Conservation (phyloP, 2,797 vertebrate species). For the Acrocephalus scirpaceus region DNA sequence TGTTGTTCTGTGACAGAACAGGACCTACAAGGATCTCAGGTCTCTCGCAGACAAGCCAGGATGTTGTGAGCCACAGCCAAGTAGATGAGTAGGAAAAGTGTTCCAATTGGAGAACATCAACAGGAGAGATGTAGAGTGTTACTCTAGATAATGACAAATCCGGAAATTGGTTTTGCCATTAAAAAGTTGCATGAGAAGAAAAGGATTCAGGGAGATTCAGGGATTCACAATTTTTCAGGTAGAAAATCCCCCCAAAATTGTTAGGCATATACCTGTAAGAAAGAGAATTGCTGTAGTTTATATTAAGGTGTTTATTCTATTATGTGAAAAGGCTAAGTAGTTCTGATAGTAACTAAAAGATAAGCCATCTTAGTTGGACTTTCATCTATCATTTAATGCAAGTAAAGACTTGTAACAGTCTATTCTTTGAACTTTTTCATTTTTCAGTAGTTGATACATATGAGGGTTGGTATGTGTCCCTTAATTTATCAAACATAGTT, state of each 20-base stretch:
- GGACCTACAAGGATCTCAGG: background rate
- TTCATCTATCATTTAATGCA: background rate
- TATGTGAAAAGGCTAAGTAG: background rate
- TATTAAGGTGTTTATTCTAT: background rate
- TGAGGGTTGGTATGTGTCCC: background rate
- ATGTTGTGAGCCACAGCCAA: background rate
- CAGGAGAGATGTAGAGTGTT: background rate
- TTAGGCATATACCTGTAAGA: background rate
- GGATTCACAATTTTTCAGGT: background rate
- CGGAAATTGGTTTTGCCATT: background rate
- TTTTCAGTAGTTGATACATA: background rate
- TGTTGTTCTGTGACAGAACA: background rate
- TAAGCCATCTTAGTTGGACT: background rate
- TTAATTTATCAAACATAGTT: background rate
- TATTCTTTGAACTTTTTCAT: background rate
- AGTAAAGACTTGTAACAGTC: background rate
- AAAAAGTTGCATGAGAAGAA: background rate
- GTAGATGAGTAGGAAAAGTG: background rate
- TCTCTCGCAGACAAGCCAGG: background rate
- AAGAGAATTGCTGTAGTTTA: background rate
- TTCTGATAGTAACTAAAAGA: background rate
- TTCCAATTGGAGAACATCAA: background rate
- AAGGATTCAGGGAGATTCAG: background rate
- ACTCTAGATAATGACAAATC: background rate
- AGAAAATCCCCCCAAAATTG: background rate